These are phyloP conservation scores for Ochotona curzoniae DNA, from an alignment of 2,113 vertebrate genomes.

Conservation along the genomic window DNA sequence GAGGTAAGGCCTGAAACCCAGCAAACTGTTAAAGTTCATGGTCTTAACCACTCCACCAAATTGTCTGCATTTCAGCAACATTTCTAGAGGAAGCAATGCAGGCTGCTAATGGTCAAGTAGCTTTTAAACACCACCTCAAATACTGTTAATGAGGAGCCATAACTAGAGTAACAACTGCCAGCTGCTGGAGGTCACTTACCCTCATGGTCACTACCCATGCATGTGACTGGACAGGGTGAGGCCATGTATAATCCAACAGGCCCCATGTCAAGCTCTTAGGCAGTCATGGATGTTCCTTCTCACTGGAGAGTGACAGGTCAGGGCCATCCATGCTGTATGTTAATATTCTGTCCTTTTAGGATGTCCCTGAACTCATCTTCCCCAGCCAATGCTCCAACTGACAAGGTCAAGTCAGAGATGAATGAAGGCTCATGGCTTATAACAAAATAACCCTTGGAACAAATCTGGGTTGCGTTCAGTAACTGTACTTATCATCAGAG, in stretches of 20 bases:
- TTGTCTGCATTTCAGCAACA: background rate
- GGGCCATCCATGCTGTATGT: background rate
- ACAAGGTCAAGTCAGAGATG: fast-evolving
- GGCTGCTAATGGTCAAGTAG: background rate
- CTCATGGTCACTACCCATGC: fast-evolving
- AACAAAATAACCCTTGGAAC: background rate
- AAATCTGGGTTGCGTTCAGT: background rate
- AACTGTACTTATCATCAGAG: background rate
- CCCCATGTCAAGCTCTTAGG: fast-evolving
- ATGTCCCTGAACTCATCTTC: background rate
- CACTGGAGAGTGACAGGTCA: background rate
- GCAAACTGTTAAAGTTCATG: background rate
- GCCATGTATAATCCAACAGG: fast-evolving
- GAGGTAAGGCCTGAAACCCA: background rate
- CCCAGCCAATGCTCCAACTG: no score
- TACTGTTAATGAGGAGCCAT: fast-evolving
- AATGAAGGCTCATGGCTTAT: background rate
- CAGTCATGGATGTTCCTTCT: background rate
- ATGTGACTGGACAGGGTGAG: fast-evolving
- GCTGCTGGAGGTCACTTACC: fast-evolving
- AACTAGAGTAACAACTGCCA: no score
- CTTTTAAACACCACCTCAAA: background rate
- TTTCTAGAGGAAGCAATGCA: fast-evolving
- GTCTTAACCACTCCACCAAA: no score
- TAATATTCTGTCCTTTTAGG: background rate